phyloP scores from a whole-genome alignment of 1,140 invertebrate species.

The Ridgeia piscesae region DNA sequence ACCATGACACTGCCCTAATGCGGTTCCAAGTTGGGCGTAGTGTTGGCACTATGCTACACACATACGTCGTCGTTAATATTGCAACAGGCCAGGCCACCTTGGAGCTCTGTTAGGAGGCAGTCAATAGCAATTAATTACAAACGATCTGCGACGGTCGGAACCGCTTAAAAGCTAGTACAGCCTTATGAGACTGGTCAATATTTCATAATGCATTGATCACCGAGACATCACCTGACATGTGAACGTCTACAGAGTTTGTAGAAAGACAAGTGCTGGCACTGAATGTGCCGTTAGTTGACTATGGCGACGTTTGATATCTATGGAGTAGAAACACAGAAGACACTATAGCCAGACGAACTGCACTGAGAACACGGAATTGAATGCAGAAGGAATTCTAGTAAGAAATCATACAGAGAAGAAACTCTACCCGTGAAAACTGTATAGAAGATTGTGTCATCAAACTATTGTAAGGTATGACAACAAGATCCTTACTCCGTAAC shows the following conservation, averaged over 20 bases:
- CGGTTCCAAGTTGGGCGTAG: background rate
- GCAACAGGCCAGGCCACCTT: background rate
- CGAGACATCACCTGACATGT: background rate
- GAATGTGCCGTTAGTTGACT: background rate
- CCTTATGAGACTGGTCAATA: background rate
- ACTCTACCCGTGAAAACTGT: background rate
- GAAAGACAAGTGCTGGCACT: background rate
- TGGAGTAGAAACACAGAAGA: background rate
- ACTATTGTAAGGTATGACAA: background rate
- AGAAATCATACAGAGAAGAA: too few relatives aligned
- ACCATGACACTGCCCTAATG: background rate
- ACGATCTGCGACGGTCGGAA: background rate
- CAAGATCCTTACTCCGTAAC: background rate
- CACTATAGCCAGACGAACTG: too few relatives aligned
- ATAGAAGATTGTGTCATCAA: background rate
- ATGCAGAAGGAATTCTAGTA: too few relatives aligned
- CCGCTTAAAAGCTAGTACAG: background rate
- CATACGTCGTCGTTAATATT: background rate
- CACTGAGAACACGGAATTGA: too few relatives aligned
- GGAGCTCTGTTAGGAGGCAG: background rate
- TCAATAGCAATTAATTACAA: background rate
- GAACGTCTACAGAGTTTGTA: background rate
- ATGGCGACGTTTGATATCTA: background rate
- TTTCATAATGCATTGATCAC: background rate
- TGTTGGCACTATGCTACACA: background rate